phyloP scores from a whole-genome alignment of 1,140 invertebrate species.

The Hypsibius dujardini region DNA sequence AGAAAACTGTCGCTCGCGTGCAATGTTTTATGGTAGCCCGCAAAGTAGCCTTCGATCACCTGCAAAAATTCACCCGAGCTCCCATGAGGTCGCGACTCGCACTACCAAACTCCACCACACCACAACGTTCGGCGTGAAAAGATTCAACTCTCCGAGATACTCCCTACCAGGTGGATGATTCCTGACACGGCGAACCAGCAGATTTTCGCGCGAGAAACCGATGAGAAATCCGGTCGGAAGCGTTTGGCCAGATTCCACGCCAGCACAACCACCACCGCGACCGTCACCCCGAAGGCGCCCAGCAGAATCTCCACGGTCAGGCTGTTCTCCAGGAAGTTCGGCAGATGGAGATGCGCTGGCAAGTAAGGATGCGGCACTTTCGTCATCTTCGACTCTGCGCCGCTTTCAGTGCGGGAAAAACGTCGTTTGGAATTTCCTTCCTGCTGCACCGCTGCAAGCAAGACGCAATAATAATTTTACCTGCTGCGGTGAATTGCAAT shows the following conservation, averaged over 20 bases:
- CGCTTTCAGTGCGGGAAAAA: too few species aligned
- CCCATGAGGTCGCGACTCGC: too few species aligned
- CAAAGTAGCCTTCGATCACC: slow-evolving; percentile 30
- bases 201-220: slow-evolving; percentile 24
- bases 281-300: slow-evolving; percentile 25
- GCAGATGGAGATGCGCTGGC: slow-evolving; percentile 25
- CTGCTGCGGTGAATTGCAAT: too few species aligned
- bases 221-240: slow-evolving; percentile 22
- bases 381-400: too few species aligned
- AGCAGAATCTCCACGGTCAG: slow-evolving; percentile 24
- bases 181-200: slow-evolving; percentile 30
- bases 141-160: background rate
- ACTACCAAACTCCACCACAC: background rate
- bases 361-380: slow-evolving; percentile 26
- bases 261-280: slow-evolving; percentile 21
- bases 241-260: slow-evolving; percentile 19
- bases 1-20: slow-evolving; percentile 27
- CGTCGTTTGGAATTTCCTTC: too few species aligned
- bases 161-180: slow-evolving; percentile 26
- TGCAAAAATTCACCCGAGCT: background rate
- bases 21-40: slow-evolving; percentile 26
- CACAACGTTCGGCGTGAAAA: background rate
- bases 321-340: slow-evolving; percentile 27
- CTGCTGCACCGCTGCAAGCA: too few species aligned
- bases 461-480: too few species aligned